A percentile compares a stretch with the other conserved stretches of the same genome.
Evolutionary conservation across 1,140 invertebrate species (phyloP).

Genomic region (Trialeurodes vaporariorum): DNA sequence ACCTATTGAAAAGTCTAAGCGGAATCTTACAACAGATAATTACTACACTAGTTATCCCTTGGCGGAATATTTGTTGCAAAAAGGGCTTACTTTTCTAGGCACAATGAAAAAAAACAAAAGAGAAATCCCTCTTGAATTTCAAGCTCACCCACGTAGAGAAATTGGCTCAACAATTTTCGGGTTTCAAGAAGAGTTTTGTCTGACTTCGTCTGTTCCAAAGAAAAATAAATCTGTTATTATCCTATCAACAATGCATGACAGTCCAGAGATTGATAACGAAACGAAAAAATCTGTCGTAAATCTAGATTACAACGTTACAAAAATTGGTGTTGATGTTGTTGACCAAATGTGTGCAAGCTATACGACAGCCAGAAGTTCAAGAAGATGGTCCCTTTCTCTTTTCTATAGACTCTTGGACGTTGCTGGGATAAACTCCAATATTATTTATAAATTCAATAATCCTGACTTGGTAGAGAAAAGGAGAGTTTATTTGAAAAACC

Average conservation of each 20-base stretch:
- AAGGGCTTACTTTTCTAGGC: constrained; percentile 11
- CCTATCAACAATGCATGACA: constrained; percentile 9
- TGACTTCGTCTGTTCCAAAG: constrained; percentile 7
- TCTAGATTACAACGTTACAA: too few species aligned
- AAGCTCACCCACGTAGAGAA: background rate
- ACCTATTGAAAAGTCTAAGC: constrained; percentile 23
- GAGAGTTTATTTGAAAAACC: background rate
- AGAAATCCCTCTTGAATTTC: background rate
- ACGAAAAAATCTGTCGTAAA: too few species aligned
- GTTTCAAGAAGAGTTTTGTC: background rate
- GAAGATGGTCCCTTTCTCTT: constrained; percentile 7
- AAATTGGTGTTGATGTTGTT: constrained; percentile 9
- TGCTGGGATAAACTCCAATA: constrained; percentile 8
- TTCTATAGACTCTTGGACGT: constrained; percentile 12
- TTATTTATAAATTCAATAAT: constrained; percentile 10
- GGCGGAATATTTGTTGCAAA: constrained; percentile 27
- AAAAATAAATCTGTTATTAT: constrained; percentile 10
- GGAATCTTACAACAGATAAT: constrained; percentile 32
- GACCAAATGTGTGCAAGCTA: constrained; percentile 9
- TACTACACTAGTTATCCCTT: constrained; percentile 29
- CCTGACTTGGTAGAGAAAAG: background rate
- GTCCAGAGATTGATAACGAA: background rate
- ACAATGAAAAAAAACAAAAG: constrained; percentile 12
- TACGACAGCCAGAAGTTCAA: constrained; percentile 11
- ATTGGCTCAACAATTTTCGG: background rate